These are phyloP conservation scores for Drosophila nebulosa DNA, from an alignment of 1,140 invertebrate genomes.

Conservation along the genomic window DNA sequence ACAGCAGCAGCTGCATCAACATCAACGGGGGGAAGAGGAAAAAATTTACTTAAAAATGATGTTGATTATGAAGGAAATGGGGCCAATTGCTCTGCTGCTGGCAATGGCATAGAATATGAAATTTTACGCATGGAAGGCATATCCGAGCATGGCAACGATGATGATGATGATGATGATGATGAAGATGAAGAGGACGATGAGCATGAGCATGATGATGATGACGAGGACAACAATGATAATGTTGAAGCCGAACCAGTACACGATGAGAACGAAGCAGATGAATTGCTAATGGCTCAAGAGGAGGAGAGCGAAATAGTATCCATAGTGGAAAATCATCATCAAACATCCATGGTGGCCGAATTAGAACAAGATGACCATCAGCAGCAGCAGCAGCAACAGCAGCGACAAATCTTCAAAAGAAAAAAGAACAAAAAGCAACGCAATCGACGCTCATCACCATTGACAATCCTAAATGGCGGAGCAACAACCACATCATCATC, in stretches of 20 bases:
- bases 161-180: conserved; percentile 74
- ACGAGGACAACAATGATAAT: background rate
- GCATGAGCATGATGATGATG: background rate
- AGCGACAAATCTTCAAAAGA: conserved; percentile 31
- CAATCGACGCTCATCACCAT: conserved; percentile 34
- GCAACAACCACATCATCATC: conserved; percentile 30
- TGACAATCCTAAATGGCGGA: background rate
- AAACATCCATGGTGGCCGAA: background rate
- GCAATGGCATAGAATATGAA: conserved; percentile 86
- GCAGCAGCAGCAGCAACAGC: conserved; percentile 68
- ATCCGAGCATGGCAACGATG: conserved; percentile 83
- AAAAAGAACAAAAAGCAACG: conserved; percentile 52
- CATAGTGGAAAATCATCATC: background rate
- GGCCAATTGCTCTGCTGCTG: conserved; percentile 3
- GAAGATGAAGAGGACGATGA: conserved; percentile 29
- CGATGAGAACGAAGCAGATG: background rate
- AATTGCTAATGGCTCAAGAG: conserved; percentile 32
- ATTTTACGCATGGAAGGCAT: conserved; percentile 90
- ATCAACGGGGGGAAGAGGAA: background rate
- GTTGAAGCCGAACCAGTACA: background rate
- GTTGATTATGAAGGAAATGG: background rate
- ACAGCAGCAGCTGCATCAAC: conserved; percentile 1
- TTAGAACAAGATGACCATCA: conserved; percentile 87
- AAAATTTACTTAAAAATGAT: background rate
- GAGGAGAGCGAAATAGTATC: conserved; percentile 35